These are phyloP conservation scores for Aphodius granarius DNA, from an alignment of 2,888 invertebrate genomes.

Conservation along the genomic window DNA sequence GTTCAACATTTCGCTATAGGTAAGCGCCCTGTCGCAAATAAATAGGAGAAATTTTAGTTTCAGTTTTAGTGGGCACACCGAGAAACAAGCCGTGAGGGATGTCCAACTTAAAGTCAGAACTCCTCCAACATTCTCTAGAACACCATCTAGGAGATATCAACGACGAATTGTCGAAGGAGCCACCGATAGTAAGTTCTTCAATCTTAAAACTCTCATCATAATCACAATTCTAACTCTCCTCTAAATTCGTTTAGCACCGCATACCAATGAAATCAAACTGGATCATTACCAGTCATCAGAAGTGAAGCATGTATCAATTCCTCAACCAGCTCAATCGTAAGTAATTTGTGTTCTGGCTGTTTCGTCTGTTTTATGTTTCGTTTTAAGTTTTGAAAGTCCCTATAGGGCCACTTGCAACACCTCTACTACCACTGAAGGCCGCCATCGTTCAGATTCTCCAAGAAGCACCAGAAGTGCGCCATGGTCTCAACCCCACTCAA, in stretches of 20 bases:
- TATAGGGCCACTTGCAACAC: slow-evolving; percentile 58
- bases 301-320: slow-evolving; percentile 60
- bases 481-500: slow-evolving; percentile 70
- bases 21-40: slow-evolving; percentile 44
- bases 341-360: slow-evolving; percentile 34
- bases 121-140: slow-evolving; percentile 65
- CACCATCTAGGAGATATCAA: slow-evolving; percentile 66
- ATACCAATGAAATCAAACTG: slow-evolving; percentile 48
- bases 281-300: slow-evolving; percentile 50
- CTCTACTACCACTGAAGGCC: slow-evolving; percentile 50
- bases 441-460: slow-evolving; percentile 66
- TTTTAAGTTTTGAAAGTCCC: slow-evolving; percentile 55
- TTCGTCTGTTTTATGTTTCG: slow-evolving; percentile 12
- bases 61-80: slow-evolving; percentile 63
- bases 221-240: no score
- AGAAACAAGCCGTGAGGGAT: slow-evolving; percentile 60
- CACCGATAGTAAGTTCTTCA: slow-evolving; percentile 51
- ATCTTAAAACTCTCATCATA: no score
- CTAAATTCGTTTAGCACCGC: slow-evolving; percentile 45
- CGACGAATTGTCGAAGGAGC: slow-evolving; percentile 65
- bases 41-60: slow-evolving; percentile 10
- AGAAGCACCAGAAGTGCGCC: slow-evolving; percentile 83
- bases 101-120: slow-evolving; percentile 53
- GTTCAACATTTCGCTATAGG: slow-evolving; percentile 81
- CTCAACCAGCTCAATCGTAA: slow-evolving; percentile 60